Percentiles rank a stretch among this genome's conserved stretches.
phyloP scores from a whole-genome alignment of 2,797 vertebrate species.

The Cryptoblepharus egeriae region DNA sequence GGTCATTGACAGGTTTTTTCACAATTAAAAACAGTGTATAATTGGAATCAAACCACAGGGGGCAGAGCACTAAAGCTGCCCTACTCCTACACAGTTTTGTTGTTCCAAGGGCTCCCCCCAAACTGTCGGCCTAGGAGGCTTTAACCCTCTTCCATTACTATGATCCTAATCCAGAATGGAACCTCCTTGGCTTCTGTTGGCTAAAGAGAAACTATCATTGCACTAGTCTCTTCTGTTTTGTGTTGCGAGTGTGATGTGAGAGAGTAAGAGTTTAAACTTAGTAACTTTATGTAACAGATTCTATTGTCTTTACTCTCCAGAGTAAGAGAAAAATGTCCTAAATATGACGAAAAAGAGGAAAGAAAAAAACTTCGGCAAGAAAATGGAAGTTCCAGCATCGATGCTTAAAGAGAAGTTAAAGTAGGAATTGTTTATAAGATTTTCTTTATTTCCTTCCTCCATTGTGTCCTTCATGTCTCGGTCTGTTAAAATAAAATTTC shows the following conservation, averaged over 20 bases:
- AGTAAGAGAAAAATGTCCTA: constrained; percentile 75
- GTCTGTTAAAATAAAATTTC: rapidly evolving
- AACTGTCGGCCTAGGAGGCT: too few species aligned
- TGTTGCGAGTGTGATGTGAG: neutral
- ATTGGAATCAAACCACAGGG: too few species aligned
- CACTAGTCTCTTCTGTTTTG: neutral
- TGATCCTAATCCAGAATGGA: too few species aligned
- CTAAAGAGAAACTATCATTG: too few species aligned
- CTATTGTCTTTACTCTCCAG: constrained; percentile 46
- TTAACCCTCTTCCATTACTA: too few species aligned
- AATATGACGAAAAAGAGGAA: constrained; percentile 78
- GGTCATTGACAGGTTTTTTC: too few species aligned
- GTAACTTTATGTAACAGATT: neutral
- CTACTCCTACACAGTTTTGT: too few species aligned
- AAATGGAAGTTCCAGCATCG: constrained; percentile 66
- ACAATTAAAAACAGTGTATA: too few species aligned
- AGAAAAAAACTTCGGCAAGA: constrained; percentile 80
- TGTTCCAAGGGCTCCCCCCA: too few species aligned
- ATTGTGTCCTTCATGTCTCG: neutral
- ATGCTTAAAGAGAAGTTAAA: constrained; percentile 71
- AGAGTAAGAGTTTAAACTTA: neutral
- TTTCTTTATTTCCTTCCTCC: neutral
- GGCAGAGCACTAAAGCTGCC: too few species aligned
- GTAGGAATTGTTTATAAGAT: constrained; percentile 42
- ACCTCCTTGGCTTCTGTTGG: too few species aligned